Conservation (phyloP, 2,113 vertebrate genomes). For the Castor canadensis region DNA sequence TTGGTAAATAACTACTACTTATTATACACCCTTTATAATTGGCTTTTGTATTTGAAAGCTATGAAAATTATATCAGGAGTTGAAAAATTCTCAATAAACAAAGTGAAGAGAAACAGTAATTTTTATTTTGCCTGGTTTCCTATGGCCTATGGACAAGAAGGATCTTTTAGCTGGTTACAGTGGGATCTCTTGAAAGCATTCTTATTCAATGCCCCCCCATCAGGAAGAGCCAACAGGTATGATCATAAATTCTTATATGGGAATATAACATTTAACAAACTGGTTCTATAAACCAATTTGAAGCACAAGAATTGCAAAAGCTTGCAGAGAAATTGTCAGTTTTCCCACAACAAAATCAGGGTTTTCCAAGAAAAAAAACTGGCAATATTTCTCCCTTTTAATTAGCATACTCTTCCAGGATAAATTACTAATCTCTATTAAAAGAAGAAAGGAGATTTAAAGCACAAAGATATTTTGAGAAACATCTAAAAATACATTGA, state of each 20-base stretch:
- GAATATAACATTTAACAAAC: background rate
- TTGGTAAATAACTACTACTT: background rate
- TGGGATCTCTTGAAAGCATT: background rate
- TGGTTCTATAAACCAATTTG: background rate
- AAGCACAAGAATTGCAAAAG: background rate
- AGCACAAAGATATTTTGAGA: background rate
- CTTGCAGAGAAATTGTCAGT: background rate
- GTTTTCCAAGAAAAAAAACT: background rate
- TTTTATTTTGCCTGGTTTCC: background rate
- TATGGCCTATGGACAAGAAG: background rate
- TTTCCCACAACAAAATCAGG: background rate
- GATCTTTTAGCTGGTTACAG: background rate
- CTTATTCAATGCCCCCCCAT: fast-evolving
- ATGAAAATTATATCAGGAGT: background rate
- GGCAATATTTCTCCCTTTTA: background rate
- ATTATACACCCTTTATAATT: background rate
- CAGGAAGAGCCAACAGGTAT: background rate
- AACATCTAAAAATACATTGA: background rate
- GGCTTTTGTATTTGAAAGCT: background rate
- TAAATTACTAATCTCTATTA: background rate
- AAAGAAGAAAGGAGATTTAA: conserved; percentile 6
- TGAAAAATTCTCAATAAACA: background rate
- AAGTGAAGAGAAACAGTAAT: background rate
- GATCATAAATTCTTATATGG: fast-evolving
- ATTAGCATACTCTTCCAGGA: background rate